Evolutionary conservation across 2,113 vertebrate genomes (phyloP).

Genomic region (Petrocephalus zakoni): DNA sequence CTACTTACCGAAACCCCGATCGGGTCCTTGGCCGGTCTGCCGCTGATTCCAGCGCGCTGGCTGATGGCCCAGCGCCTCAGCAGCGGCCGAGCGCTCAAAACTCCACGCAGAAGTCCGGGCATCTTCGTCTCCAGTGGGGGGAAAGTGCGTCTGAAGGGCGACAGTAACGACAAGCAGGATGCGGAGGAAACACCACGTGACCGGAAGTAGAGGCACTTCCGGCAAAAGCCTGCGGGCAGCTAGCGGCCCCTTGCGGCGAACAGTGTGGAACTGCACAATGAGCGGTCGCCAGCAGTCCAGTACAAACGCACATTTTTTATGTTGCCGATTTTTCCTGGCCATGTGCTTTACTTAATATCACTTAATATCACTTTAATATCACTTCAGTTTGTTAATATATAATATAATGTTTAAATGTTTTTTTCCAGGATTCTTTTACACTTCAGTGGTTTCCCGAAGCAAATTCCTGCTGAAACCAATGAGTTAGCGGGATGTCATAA

Average conservation of each 20-base stretch:
- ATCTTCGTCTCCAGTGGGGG: slow-evolving; percentile 15
- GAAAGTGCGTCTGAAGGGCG: slow-evolving; percentile 10
- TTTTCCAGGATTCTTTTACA: neutral
- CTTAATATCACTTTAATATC: too few relatives aligned
- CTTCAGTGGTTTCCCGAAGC: neutral
- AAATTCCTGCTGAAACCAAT: neutral
- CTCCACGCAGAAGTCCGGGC: slow-evolving; percentile 37
- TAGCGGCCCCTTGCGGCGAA: neutral
- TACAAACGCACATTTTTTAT: too few relatives aligned
- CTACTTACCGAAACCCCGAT: slow-evolving; percentile 36
- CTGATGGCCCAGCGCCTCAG: slow-evolving; percentile 25
- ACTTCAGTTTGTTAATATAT: neutral
- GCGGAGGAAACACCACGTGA: neutral
- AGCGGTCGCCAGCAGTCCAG: neutral
- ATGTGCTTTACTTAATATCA: too few relatives aligned
- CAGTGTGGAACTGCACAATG: neutral
- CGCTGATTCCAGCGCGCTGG: slow-evolving; percentile 32
- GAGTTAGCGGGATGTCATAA: neutral
- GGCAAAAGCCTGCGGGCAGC: neutral
- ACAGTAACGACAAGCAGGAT: neutral
- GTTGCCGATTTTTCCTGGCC: too few relatives aligned
- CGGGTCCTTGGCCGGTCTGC: slow-evolving; percentile 28
- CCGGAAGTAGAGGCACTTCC: neutral
- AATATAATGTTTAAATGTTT: neutral
- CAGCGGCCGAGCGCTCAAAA: slow-evolving; percentile 27